These are phyloP conservation scores for Morone saxatilis DNA, from an alignment of 2,113 vertebrate genomes.

Conservation along the genomic window DNA sequence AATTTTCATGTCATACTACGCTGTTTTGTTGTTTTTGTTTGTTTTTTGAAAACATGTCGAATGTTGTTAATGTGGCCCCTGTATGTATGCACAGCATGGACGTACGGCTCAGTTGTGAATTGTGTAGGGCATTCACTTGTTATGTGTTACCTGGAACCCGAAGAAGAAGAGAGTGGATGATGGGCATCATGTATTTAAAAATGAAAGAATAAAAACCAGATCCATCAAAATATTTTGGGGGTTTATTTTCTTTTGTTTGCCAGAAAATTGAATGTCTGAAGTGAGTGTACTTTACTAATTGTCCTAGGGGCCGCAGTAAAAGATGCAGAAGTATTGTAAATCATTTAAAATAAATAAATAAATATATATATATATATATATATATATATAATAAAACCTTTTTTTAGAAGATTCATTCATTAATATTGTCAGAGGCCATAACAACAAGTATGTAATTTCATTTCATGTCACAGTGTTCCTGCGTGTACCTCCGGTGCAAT, in stretches of 20 bases:
- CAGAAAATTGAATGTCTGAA: not conserved
- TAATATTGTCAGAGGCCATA: too few relatives aligned
- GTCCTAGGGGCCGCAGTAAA: not conserved
- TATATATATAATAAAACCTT: too few relatives aligned
- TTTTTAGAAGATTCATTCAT: not conserved
- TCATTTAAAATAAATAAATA: not conserved
- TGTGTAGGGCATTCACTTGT: slow-evolving; percentile 33
- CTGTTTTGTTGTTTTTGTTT: slow-evolving; percentile 15
- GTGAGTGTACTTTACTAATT: not conserved
- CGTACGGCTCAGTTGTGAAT: not conserved
- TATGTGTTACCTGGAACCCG: slow-evolving; percentile 23
- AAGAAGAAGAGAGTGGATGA: slow-evolving; percentile 35
- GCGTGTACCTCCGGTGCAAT: not conserved
- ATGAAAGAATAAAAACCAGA: slow-evolving; percentile 76
- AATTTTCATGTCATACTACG: slow-evolving; percentile 18
- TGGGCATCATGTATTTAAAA: slow-evolving; percentile 65
- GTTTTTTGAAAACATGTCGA: slow-evolving; percentile 30
- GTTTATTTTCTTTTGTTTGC: not conserved
- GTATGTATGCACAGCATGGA: slow-evolving; percentile 21
- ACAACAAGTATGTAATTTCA: not conserved
- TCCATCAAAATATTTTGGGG: slow-evolving; percentile 19
- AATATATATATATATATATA: too few relatives aligned
- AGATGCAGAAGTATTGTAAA: not conserved
- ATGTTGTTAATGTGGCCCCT: not conserved
- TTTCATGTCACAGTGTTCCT: not conserved